These are phyloP conservation scores for Aricia artaxerxes DNA, from an alignment of 2,888 invertebrate species.

Conservation along the genomic window DNA sequence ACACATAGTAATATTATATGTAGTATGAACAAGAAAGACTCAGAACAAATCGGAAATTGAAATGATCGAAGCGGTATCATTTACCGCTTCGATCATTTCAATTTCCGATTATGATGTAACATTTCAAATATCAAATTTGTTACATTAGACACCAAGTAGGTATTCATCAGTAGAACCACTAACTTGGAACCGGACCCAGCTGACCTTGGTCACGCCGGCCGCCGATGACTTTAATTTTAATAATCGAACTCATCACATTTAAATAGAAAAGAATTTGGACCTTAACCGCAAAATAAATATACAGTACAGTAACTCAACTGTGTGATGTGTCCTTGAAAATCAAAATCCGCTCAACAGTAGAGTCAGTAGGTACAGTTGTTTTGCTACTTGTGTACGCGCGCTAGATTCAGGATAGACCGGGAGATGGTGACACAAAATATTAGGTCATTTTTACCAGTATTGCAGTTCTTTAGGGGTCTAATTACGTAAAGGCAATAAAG, in stretches of 20 bases:
- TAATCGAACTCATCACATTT: background rate
- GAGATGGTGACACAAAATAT: too few relatives aligned
- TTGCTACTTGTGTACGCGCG: too few relatives aligned
- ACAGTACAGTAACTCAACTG: background rate
- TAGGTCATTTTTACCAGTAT: too few relatives aligned
- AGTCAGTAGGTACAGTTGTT: too few relatives aligned
- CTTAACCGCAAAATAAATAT: background rate
- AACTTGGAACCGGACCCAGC: background rate
- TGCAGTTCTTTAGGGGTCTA: too few relatives aligned
- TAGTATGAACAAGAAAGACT: too few relatives aligned
- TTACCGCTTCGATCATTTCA: too few relatives aligned
- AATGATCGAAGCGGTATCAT: background rate
- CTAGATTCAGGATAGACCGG: too few relatives aligned
- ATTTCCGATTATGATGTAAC: background rate
- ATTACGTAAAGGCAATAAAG: too few relatives aligned
- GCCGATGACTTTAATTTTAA: background rate
- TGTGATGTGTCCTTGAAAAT: too few relatives aligned
- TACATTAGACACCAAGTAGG: background rate
- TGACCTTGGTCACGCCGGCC: slow-evolving; percentile 1
- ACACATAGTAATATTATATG: too few relatives aligned
- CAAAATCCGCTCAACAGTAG: too few relatives aligned
- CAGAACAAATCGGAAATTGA: background rate
- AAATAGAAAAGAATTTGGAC: background rate
- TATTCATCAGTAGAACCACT: background rate
- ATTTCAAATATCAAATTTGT: background rate